Evolutionary conservation across 1,140 invertebrate genomes (phyloP), one percentile per base, ranked within the genome.

Genomic region (Zaprionus kolodkinae): DNA sequence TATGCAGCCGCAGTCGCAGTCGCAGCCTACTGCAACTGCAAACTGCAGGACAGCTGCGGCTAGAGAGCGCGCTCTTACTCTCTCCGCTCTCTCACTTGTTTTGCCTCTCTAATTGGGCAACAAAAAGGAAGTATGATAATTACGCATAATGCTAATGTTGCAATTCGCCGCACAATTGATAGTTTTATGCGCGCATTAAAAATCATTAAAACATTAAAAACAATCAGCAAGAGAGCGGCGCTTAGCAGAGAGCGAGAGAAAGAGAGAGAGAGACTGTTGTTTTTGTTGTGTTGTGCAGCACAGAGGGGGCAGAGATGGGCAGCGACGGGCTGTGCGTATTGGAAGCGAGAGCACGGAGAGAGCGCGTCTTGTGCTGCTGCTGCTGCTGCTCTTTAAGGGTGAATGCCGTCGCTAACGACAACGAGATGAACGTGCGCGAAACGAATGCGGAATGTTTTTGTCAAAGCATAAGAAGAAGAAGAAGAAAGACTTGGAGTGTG

Each of bases 181-280:
- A 69, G 65, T 73, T 73, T 69, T 55, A 68, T 72, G 56, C 25
- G 30, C n/a, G 21, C 71, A 74, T 73, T 73, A 56, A 69, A 74
- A 69, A 56, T 48, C 65, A 73, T 69, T 73, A 54, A 67, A 72
- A 54, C 43, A 54, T 72, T 73, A 69, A 69, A 55, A 67, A 59
- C 59, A 68, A 43, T 73, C 67, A 27, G 48, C 30, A 3, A 62
- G 45, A 52, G 45, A 25, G 15, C 10, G 27, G 3, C 27, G 27
- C 27, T 1, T 6, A 30, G 27, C 21, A n/a, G 15, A 12, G 13
- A 40, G 10, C 15, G 27, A 30, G 40, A 50, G 13, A 35, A 15
- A 33, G 6, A 57, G 40, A 9, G 61, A 56, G 33, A 2, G 48
- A 7, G 59, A 50, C 45, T 50, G 45, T 50, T 50, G 45, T 50